These are phyloP conservation scores for Poeciliopsis retropinna DNA, from an alignment of 2,113 vertebrate genomes.

Conservation along the genomic window DNA sequence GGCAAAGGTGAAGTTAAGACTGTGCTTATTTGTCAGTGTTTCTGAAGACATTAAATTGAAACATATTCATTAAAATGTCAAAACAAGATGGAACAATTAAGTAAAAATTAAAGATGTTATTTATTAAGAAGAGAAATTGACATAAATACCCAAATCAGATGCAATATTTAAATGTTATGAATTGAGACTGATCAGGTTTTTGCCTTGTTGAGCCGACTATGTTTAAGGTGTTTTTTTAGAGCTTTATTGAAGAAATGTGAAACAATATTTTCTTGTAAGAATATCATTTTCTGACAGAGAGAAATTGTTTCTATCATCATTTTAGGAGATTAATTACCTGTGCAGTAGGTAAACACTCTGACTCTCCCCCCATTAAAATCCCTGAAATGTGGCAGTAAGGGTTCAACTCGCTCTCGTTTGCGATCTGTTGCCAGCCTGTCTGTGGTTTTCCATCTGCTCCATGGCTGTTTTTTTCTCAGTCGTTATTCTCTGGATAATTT, in stretches of 20 bases:
- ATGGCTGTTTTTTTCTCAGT: conserved; percentile 7
- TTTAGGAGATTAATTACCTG: neutral
- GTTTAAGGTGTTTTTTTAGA: neutral
- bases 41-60: neutral
- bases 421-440: neutral
- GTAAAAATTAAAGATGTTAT: too few relatives aligned
- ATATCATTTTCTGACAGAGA: neutral
- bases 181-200: too few relatives aligned
- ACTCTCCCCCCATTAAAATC: neutral
- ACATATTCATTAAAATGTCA: neutral
- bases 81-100: neutral
- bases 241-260: neutral
- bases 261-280: neutral
- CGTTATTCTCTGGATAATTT: conserved; percentile 20
- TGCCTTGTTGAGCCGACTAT: neutral
- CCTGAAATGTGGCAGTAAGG: neutral
- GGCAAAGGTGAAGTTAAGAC: conserved; percentile 11
- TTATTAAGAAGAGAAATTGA: too few relatives aligned
- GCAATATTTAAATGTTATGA: too few relatives aligned
- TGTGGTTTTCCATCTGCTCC: neutral
- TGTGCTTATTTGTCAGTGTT: neutral
- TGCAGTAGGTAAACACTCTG: neutral
- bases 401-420: too few relatives aligned
- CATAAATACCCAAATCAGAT: too few relatives aligned
- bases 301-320: neutral